Conservation (phyloP, 1,140 invertebrate species). For the Mercenaria mercenaria region DNA sequence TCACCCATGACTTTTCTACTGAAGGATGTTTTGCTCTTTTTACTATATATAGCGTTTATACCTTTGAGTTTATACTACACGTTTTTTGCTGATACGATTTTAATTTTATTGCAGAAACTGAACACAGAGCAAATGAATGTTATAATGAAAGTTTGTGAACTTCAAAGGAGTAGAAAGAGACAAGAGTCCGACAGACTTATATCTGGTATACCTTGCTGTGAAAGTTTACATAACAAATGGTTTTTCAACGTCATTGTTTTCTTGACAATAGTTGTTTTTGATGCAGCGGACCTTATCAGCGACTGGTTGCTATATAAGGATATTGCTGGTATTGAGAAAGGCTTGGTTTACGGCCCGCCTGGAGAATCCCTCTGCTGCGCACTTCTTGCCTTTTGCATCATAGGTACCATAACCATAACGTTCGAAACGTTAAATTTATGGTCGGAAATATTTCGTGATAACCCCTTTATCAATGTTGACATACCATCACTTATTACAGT, state of each 20-base stretch:
- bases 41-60: too few species aligned
- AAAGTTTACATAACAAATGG: slow-evolving; percentile 47
- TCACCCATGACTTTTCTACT: too few species aligned
- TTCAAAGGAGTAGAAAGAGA: too few species aligned
- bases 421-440: slow-evolving; percentile 77
- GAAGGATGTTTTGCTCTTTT: too few species aligned
- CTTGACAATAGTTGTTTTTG: slow-evolving; percentile 71
- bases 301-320: slow-evolving; percentile 81
- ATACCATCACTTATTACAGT: slow-evolving; percentile 75
- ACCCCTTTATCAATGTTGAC: slow-evolving; percentile 77
- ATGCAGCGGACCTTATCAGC: slow-evolving; percentile 76
- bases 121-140: too few species aligned
- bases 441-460: slow-evolving; percentile 74
- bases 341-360: slow-evolving; percentile 80
- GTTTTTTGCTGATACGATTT: too few species aligned
- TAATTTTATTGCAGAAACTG: too few species aligned
- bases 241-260: slow-evolving; percentile 74
- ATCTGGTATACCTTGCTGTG: slow-evolving; percentile 10
- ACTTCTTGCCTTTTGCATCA: slow-evolving; percentile 78
- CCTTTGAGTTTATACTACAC: too few species aligned
- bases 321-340: slow-evolving; percentile 72
- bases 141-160: too few species aligned
- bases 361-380: slow-evolving; percentile 62
- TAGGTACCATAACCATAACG: slow-evolving; percentile 78
- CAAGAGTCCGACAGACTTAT: too few species aligned